Evolutionary conservation across 2,888 invertebrate species (phyloP), one percentile per base, ranked within the genome.

Genomic region (Pristionchus arcanus): DNA sequence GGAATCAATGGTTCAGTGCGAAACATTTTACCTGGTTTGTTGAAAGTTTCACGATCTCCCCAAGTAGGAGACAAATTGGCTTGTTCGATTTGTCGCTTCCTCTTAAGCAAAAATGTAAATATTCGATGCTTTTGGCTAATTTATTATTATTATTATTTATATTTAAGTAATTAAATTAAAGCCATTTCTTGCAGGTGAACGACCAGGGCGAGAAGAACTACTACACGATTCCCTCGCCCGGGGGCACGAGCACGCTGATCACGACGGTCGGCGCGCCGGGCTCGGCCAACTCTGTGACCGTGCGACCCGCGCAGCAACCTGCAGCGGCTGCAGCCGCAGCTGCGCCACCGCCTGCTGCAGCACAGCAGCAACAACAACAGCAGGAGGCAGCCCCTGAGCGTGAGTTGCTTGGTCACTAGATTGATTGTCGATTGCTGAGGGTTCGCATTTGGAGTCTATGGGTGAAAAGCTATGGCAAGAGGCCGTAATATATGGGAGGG

Each of bases 201-300:
- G 87, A 88, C 34, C 42, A 53, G 55, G 87, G 87, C 53, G 87
- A 88, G 87, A 88, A 88, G 87, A 55, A 49, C 49, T 88, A 88
- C 74, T 68, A 88, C 74, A 88, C 87, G 31, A 34, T 88, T 2
- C 87, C 87, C 4, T 71, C 71, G 2, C 74, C 87, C 11, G 87
- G 74, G 15, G 87, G 87, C 49, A 71, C 53, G 21, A 42, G 42
- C 74, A 74, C 34, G 74, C 74, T 71, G 53, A 88, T 88, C 74
- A 88, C 87, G 55, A 88, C 74, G 11, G 87, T 68, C 28, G 49
- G 68, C 7, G 87, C 87, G 13, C n/a, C 53, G 21, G 85, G 85
- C 34, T 31, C 85, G 15, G 28, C 63, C 3, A 59, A 15, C 63
- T 13, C 31, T 7, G 7, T 63, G 19, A 19, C 37, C 74, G 83